Base-by-base conservation (phyloP, 2,113 vertebrate species). In the Clarias magur region DNA sequence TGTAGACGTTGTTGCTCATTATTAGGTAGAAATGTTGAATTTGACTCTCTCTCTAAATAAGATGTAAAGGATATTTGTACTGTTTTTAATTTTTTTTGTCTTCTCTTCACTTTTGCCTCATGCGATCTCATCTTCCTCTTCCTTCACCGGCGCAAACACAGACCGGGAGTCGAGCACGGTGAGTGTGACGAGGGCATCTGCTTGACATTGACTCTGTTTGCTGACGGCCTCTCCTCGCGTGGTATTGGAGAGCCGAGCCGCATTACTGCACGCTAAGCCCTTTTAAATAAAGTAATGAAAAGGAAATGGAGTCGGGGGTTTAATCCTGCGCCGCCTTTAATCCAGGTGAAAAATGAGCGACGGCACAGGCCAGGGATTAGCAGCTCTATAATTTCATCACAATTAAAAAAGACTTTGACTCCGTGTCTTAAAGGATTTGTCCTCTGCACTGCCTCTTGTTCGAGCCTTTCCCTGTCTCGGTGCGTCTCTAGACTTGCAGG, bases 91-190 rank as follows among this genome's bases (percentile, higher is more conserved):
- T 83, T 80, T 57, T 93, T 93, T 89, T 91, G 79, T 78, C 91
- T 92, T 72, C 13, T 42, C 30, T 21, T 76, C 19, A 53, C 15
- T n/a, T 59, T 63, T 38, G 6, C 57, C 93, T 92, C 89, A 87
- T 92, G 92, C 91, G 4, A 57, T 59, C 93, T 91, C 89, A 91
- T 89, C 13, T 91, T 93, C 38, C 90, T 80, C 90, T 92, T 83
- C 60, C 80, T 72, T 34, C 25, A 5, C 21, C 7, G 88, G 73
- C 8, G 68, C 12, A 89, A 88, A 88, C 86, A 93, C 93, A 99
- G 98, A 99, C 92, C 96, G 98, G 80, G 98, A 99, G 91, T 97
- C 97, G 3, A 97, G 97, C 60, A 95, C 96, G 94, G 98, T 99
- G 95, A 95, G 98, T 98, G 59, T 72, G 89, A 25, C 4, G 23